Conservation (phyloP, 2,888 invertebrate species). For the Patella ulyssiponensis region DNA sequence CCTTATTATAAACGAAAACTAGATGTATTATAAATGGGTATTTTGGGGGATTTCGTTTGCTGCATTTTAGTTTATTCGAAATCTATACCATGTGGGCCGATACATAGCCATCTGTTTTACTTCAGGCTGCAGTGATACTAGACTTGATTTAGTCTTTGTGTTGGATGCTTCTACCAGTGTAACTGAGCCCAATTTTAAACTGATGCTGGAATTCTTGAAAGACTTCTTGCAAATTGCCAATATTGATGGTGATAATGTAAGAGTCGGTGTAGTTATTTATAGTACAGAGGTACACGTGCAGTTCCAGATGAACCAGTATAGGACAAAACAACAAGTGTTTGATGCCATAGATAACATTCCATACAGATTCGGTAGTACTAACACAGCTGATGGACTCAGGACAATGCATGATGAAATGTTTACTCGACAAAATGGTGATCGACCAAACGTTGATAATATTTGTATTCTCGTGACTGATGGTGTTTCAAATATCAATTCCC, state of each 20-base stretch:
- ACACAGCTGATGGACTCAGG: conserved; percentile 64
- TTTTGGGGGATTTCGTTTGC: too few species aligned
- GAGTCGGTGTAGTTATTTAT: conserved; percentile 59
- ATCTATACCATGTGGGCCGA: too few species aligned
- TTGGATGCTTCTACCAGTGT: conserved; percentile 51
- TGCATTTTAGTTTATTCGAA: not conserved
- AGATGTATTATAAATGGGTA: too few species aligned
- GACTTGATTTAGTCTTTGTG: conserved; percentile 48
- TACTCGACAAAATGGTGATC: conserved; percentile 55
- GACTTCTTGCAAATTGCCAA: conserved; percentile 43
- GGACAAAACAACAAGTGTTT: conserved; percentile 42
- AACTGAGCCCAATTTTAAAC: conserved; percentile 41
- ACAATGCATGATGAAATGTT: conserved; percentile 56
- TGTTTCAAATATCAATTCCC: conserved; percentile 62
- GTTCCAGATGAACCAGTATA: conserved; percentile 50
- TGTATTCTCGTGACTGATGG: conserved; percentile 64
- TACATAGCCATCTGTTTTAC: not conserved
- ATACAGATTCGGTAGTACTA: conserved; percentile 62
- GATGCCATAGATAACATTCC: conserved; percentile 52
- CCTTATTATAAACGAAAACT: too few species aligned
- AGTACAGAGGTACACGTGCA: conserved; percentile 47
- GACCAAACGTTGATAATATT: conserved; percentile 53
- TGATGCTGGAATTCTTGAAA: conserved; percentile 43
- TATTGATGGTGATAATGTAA: conserved; percentile 53
- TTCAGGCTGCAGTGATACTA: conserved; percentile 44